phyloP scores from a whole-genome alignment of 2,888 invertebrate genomes.

The Ophion slaviceki region DNA sequence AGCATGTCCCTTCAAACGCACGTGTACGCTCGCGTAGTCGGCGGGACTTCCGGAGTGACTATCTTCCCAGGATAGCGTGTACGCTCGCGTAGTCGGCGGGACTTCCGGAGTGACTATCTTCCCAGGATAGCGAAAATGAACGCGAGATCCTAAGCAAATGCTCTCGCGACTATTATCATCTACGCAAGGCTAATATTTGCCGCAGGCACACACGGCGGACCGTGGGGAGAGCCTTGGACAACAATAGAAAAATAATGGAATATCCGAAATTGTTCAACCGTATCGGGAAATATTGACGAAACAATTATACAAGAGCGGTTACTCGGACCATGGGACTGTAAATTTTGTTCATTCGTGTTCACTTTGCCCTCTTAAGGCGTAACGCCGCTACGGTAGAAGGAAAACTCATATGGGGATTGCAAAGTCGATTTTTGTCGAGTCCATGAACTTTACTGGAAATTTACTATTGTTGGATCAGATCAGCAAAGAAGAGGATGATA shows the following conservation, averaged over 20 bases:
- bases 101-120: constrained; percentile 64
- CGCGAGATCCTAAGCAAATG: constrained; percentile 54
- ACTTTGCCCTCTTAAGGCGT: not conserved
- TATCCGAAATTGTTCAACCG: not conserved
- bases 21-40: constrained; percentile 27
- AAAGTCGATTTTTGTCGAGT: not conserved
- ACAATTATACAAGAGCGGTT: not conserved
- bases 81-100: constrained; percentile 47
- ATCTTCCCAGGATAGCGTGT: constrained; percentile 63
- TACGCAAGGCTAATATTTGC: constrained; percentile 21
- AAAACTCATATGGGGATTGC: not conserved
- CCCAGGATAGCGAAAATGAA: constrained; percentile 65
- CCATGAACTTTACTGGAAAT: not conserved
- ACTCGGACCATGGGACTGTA: not conserved
- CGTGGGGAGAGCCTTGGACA: not conserved
- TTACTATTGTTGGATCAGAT: not conserved
- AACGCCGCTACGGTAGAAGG: not conserved
- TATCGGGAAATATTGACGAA: not conserved
- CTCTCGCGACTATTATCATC: constrained; percentile 38
- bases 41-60: constrained; percentile 64
- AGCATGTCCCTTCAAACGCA: too few species aligned
- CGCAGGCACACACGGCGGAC: not conserved
- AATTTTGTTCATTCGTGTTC: not conserved
- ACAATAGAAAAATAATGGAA: not conserved
- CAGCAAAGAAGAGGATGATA: too few species aligned